A percentile compares a stretch with the other conserved stretches of the same genome.
phyloP scores from a whole-genome alignment of 2,888 invertebrate species.

The Cepaea hortensis region DNA sequence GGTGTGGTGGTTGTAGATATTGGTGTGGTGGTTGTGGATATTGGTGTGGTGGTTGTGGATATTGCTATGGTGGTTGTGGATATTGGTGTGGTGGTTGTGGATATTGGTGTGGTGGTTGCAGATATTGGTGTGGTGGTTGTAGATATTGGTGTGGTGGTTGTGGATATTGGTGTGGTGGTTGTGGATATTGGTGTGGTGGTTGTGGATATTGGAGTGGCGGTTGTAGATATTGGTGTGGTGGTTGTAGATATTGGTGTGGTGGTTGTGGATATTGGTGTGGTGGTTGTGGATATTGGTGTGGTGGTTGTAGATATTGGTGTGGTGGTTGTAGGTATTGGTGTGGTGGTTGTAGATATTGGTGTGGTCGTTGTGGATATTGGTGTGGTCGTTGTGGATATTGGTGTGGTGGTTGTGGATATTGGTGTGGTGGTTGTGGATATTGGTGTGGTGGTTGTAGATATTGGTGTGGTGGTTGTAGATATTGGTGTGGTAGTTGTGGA shows the following conservation, averaged over 20 bases:
- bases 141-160: neutral
- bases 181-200: no score
- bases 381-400: neutral
- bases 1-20: no score
- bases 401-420: neutral
- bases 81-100: neutral
- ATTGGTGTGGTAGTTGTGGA: no score
- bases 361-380: slow-evolving; percentile 19
- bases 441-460: neutral
- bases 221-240: no score
- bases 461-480: no score
- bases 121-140: no score
- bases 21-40: neutral
- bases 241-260: no score
- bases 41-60: neutral
- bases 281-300: neutral
- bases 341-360: neutral
- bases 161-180: no score
- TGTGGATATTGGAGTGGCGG: no score
- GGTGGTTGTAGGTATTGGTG: neutral
- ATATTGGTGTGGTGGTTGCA: neutral
- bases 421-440: neutral
- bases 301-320: slow-evolving; percentile 9
- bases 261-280: no score
- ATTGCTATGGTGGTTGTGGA: neutral